Evolutionary conservation across 2,888 invertebrate genomes (phyloP), one percentile per base, ranked within the genome.

Genomic region (Sinotaia quadrata): DNA sequence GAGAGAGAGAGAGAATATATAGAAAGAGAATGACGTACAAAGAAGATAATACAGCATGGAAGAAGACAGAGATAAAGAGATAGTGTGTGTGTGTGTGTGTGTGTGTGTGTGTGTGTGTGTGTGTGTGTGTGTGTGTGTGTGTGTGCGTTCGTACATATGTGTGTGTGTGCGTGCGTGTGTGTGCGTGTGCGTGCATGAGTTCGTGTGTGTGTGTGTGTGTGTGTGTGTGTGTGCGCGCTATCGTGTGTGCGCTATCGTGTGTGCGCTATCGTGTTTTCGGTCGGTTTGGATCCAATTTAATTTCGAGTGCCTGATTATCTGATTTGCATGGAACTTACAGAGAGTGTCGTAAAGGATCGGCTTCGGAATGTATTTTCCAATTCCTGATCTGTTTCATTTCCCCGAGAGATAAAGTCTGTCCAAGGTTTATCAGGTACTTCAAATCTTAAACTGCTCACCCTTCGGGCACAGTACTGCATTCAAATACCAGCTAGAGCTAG

Each of bases 111-210:
- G 36, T 36, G 57, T 36, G 36, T 36, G 57, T 36, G 36, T 36
- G 57, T 36, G 36, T n/a, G 31, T 56, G 15, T 56, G 56, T 33
- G 15, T 56, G 34, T 36, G 2, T 56, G 34, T 52, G 33, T 56
- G 34, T 58, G 24, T 37, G 37, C 37, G 37, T 58, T 36, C 37
- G 37, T 58, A 37, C 37, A 27, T 58, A 37, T 58, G 2, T 58
- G 58, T 58, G 27, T 58, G 58, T 58, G 37, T 58, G 58, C 29
- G 27, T 58, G 58, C 41, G 2, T 58, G 58, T 58, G 2, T 58
- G 58, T 58, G 27, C 41, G 58, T 58, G 37, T 58, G 58, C 41
- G 58, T 58, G 58, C 27, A n/a, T 37, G 37, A 36, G 21, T 24
- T 10, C 24, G 21, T 36, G 58, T 10, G 37, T 33, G 57, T 18